phyloP scores from a whole-genome alignment of 2,113 vertebrate species.

The Rafetus swinhoei region DNA sequence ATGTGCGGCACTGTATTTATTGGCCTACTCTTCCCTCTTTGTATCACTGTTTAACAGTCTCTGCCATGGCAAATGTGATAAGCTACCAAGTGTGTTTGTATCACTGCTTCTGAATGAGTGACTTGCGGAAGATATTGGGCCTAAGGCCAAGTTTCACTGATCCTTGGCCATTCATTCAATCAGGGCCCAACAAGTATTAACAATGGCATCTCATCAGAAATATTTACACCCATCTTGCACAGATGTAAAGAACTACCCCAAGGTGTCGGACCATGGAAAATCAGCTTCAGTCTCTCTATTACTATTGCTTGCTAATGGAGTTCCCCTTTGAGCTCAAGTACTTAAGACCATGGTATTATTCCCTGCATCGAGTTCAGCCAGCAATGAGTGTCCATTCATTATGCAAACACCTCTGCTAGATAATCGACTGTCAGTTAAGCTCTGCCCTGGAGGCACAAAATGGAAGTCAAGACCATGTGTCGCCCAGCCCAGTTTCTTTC shows the following conservation, averaged over 20 bases:
- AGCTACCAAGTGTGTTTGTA: not conserved
- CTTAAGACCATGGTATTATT: not conserved
- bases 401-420: not conserved
- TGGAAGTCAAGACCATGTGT: not conserved
- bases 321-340: not conserved
- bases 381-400: not conserved
- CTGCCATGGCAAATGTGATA: fast-evolving
- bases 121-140: not conserved
- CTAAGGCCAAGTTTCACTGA: not conserved
- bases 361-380: not conserved
- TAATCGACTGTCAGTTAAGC: slow-evolving; percentile 14
- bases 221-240: not conserved
- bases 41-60: not conserved
- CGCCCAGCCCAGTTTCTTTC: not conserved
- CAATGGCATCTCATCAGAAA: not conserved
- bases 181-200: not conserved
- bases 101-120: not conserved
- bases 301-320: not conserved
- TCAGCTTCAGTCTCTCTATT: not conserved
- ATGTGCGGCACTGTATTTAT: not conserved
- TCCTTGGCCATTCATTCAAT: not conserved
- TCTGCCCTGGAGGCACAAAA: not conserved
- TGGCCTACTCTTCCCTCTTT: not conserved
- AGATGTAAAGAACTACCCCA: not conserved
- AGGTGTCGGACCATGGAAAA: not conserved